Conservation (phyloP, 2,888 invertebrate genomes). For the Cephus nigrinus region DNA sequence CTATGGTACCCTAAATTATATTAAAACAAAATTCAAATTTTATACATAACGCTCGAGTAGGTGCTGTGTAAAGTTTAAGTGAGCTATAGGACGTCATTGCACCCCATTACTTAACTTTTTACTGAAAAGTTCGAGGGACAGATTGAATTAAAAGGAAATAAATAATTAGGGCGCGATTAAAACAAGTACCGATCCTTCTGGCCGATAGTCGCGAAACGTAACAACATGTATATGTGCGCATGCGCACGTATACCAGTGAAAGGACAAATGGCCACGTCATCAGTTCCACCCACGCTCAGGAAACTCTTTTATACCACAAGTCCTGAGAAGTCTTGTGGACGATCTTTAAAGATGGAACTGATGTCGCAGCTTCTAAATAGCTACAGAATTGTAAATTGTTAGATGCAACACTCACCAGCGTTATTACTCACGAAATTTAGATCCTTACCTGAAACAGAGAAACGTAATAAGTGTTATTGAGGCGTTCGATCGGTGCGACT, state of each 20-base stretch:
- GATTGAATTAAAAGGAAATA: too few species aligned
- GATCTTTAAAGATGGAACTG: neutral
- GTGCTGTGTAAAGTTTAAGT: too few species aligned
- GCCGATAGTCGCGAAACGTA: neutral
- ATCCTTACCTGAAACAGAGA: constrained; percentile 63
- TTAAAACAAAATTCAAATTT: too few species aligned
- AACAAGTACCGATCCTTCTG: too few species aligned
- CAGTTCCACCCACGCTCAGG: neutral
- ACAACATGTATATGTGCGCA: too few species aligned
- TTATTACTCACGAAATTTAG: constrained; percentile 64
- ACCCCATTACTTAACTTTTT: too few species aligned
- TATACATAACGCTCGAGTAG: too few species aligned
- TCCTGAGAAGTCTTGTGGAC: neutral
- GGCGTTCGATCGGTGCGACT: neutral
- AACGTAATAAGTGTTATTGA: constrained; percentile 32
- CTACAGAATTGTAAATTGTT: constrained; percentile 33
- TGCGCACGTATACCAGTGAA: too few species aligned
- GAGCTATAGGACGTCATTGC: too few species aligned
- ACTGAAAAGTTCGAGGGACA: too few species aligned
- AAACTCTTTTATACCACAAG: neutral
- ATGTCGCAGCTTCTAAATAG: neutral
- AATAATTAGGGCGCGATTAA: too few species aligned
- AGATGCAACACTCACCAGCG: constrained; percentile 62
- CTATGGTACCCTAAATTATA: too few species aligned
- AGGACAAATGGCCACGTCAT: neutral